Conservation (phyloP, 2,797 vertebrate species). For the Benthosema pterotum region DNA sequence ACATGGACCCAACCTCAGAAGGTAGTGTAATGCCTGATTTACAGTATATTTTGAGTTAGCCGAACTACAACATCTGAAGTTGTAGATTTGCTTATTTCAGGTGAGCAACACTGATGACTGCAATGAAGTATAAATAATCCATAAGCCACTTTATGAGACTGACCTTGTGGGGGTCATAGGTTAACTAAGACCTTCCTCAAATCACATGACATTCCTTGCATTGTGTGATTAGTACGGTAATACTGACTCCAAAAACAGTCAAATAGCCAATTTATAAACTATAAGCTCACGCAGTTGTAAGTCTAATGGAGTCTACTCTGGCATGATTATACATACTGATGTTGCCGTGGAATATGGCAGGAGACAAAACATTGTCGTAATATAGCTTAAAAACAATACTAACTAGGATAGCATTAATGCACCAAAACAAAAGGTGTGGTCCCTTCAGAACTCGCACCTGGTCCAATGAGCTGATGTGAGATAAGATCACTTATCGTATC, state of each 20-base stretch:
- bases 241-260: neutral
- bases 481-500: conserved; percentile 22
- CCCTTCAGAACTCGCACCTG: conserved; percentile 18
- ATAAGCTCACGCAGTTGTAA: too few relatives aligned
- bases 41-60: too few relatives aligned
- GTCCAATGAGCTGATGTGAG: conserved; percentile 25
- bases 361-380: neutral
- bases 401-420: conserved; percentile 13
- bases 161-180: conserved; percentile 26
- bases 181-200: conserved; percentile 4
- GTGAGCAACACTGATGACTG: too few relatives aligned
- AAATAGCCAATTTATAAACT: too few relatives aligned
- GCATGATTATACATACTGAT: neutral
- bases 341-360: neutral
- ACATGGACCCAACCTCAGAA: conserved; percentile 34
- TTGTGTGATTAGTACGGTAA: conserved; percentile 30
- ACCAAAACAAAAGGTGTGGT: conserved; percentile 10
- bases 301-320: conserved; percentile 10
- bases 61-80: too few relatives aligned
- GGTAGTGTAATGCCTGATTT: too few relatives aligned
- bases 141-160: conserved; percentile 32
- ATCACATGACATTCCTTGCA: conserved; percentile 11
- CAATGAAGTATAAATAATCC: too few relatives aligned
- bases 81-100: too few relatives aligned
- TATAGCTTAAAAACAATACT: neutral